Percentiles rank a stretch among this genome's conserved stretches.
phyloP scores from a whole-genome alignment of 2,888 invertebrate genomes.

The Hirudinaria manillensis region DNA sequence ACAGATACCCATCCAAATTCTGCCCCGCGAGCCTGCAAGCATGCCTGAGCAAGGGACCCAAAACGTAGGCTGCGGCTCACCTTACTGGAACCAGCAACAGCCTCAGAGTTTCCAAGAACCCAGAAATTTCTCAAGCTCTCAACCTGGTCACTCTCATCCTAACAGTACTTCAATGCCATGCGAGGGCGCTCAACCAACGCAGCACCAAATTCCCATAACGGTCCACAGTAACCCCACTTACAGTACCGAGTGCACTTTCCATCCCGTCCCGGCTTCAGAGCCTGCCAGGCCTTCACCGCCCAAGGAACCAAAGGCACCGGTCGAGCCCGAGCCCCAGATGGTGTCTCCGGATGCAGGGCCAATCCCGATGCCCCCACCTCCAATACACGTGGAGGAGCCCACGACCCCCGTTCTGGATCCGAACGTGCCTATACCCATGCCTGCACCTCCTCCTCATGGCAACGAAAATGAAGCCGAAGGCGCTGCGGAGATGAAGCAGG shows the following conservation, averaged over 20 bases:
- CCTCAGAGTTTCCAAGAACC: background rate
- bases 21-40: background rate
- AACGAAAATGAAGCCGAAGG: background rate
- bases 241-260: conserved; percentile 8
- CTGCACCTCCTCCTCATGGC: conserved; percentile 8
- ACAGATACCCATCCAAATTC: background rate
- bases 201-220: conserved; percentile 3
- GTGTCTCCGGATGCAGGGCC: conserved; percentile 24
- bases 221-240: background rate
- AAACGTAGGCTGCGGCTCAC: background rate
- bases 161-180: background rate
- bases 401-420: conserved; percentile 7
- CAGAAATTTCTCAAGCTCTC: background rate
- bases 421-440: conserved; percentile 24
- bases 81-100: background rate
- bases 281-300: background rate
- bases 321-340: conserved; percentile 1
- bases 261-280: background rate
- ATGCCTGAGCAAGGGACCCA: background rate
- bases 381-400: conserved; percentile 20
- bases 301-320: background rate
- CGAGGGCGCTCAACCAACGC: background rate
- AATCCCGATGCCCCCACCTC: conserved; percentile 26
- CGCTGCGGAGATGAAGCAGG: background rate
- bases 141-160: background rate